Percentiles rank a stretch among this genome's conserved stretches.
These are phyloP conservation scores for Protophormia terraenovae DNA, from an alignment of 2,888 invertebrate species.

Conservation along the genomic window DNA sequence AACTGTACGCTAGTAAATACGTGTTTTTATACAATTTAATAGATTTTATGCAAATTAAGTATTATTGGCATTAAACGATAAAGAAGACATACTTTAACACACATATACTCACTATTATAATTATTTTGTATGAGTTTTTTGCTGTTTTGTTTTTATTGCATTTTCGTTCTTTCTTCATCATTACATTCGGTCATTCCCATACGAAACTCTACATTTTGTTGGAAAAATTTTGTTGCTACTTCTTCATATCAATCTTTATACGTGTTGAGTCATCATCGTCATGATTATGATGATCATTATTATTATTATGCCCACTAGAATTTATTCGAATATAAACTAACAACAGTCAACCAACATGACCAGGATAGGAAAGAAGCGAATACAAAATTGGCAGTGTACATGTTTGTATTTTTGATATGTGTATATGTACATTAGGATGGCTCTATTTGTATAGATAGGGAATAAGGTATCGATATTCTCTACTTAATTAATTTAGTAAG, in stretches of 20 bases:
- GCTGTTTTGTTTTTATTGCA: constrained; percentile 35
- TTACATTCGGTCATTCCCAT: constrained; percentile 60
- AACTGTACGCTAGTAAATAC: neutral
- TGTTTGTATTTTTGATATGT: neutral
- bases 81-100: constrained; percentile 5
- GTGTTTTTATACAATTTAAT: constrained; percentile 15
- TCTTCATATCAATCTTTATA: constrained; percentile 5
- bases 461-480: too few relatives aligned
- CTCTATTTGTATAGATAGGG: too few relatives aligned
- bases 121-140: neutral
- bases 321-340: neutral
- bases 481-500: too few relatives aligned
- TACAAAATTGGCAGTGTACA: constrained; percentile 15
- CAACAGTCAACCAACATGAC: neutral
- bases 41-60: constrained; percentile 51
- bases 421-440: neutral
- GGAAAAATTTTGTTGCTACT: constrained; percentile 4
- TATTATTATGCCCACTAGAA: constrained; percentile 37
- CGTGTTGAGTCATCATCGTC: constrained; percentile 44
- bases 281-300: neutral
- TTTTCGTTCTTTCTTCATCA: constrained; percentile 51
- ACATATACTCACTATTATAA: neutral
- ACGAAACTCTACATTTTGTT: constrained; percentile 40
- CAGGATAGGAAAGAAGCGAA: neutral
- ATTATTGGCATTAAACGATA: constrained; percentile 31